Conservation (phyloP, 2,888 invertebrate genomes). For the Saturnia japonica region DNA sequence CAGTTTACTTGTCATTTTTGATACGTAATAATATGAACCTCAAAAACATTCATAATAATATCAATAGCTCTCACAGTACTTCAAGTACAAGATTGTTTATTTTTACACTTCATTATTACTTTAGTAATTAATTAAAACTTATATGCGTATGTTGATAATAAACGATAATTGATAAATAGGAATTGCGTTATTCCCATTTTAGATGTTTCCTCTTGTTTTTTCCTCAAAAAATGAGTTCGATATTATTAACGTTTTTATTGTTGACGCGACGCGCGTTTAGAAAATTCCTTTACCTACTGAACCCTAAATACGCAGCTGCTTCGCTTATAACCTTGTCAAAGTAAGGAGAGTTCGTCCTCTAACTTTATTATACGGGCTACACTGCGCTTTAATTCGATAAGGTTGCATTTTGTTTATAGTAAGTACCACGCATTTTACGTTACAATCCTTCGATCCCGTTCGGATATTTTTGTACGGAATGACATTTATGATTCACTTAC, state of each 20-base stretch:
- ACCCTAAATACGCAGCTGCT: slow-evolving; percentile 61
- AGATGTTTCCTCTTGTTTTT: background rate
- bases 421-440: slow-evolving; percentile 39
- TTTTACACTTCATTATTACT: background rate
- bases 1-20: background rate
- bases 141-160: background rate
- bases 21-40: background rate
- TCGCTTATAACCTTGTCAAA: slow-evolving; percentile 65
- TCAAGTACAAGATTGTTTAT: background rate
- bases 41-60: background rate
- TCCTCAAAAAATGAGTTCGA: background rate
- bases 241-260: background rate
- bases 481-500: slow-evolving; percentile 30
- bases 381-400: slow-evolving; percentile 53
- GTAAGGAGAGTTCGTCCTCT: slow-evolving; percentile 45
- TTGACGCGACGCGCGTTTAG: too few species aligned
- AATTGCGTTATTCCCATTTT: background rate
- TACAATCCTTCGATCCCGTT: slow-evolving; percentile 60
- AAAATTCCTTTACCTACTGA: background rate
- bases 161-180: slow-evolving; percentile 1
- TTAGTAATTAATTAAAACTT: background rate
- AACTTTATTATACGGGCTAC: slow-evolving; percentile 48
- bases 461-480: slow-evolving; percentile 50
- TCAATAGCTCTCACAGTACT: background rate
- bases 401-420: slow-evolving; percentile 51